Percentiles rank a stretch among this genome's conserved stretches.
phyloP scores from a whole-genome alignment of 2,113 vertebrate genomes.

The Uria lomvia region DNA sequence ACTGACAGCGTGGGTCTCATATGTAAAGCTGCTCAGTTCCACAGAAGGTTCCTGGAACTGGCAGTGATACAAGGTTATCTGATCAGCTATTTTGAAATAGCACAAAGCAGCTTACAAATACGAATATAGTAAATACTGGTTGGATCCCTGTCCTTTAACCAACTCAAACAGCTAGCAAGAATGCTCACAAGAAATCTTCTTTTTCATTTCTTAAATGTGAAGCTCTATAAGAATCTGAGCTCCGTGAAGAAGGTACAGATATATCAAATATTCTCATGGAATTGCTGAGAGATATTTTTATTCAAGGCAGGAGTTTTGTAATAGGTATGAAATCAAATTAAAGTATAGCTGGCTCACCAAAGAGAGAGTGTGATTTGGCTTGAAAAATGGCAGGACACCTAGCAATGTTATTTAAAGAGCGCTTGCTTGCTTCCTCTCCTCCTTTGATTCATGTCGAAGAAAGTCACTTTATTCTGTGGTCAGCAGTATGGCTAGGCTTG shows the following conservation, averaged over 20 bases:
- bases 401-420: not conserved
- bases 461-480: not conserved
- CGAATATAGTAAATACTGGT: constrained; percentile 49
- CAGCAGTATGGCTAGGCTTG: not conserved
- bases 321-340: constrained; percentile 5
- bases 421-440: not conserved
- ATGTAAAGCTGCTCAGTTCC: not conserved
- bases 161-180: not conserved
- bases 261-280: not conserved
- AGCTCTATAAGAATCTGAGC: not conserved
- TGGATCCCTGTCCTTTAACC: not conserved
- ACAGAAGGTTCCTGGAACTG: not conserved
- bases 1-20: not conserved
- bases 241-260: not conserved
- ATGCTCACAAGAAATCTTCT: not conserved
- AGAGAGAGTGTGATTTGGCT: not conserved
- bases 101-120: constrained; percentile 44
- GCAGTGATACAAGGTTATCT: not conserved
- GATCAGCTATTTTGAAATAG: constrained; percentile 52
- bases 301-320: not conserved
- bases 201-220: not conserved
- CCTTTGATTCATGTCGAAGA: not conserved
- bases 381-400: not conserved
- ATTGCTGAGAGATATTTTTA: not conserved
- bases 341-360: not conserved